These are phyloP conservation scores for Corythornis cristatus DNA, from an alignment of 2,113 vertebrate genomes.

Conservation along the genomic window DNA sequence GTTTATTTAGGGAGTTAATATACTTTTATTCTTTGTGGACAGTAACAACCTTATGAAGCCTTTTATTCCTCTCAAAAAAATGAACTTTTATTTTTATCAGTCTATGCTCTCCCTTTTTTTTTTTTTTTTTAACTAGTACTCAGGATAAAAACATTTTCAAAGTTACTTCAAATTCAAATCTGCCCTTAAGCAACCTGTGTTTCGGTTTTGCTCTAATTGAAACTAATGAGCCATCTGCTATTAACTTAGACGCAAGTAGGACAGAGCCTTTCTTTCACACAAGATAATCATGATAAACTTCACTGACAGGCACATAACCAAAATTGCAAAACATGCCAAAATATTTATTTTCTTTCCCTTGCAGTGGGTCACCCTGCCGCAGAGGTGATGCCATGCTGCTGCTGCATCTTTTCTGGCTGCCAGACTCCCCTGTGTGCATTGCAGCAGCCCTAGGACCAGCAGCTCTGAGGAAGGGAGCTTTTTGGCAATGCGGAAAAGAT, in stretches of 20 bases:
- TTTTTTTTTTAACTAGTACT: not conserved
- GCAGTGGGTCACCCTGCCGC: not conserved
- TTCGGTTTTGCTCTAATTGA: constrained; percentile 50
- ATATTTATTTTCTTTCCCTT: not conserved
- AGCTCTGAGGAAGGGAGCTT: not conserved
- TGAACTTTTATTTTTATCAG: not conserved
- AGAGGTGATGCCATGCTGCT: not conserved
- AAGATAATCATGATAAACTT: not conserved
- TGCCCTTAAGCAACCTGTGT: constrained; percentile 49
- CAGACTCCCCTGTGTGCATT: not conserved
- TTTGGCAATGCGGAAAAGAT: not conserved
- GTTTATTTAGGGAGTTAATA: not conserved
- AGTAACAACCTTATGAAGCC: not conserved
- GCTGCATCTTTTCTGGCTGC: not conserved
- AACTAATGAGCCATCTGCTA: constrained; percentile 63
- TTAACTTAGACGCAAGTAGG: constrained; percentile 51
- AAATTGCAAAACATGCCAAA: constrained; percentile 14
- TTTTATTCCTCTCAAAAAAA: not conserved
- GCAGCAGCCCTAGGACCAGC: not conserved
- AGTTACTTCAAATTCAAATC: constrained; percentile 51
- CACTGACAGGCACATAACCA: constrained; percentile 25
- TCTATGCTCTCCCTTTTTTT: not conserved
- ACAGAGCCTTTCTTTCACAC: constrained; percentile 11
- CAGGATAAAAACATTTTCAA: constrained; percentile 20
- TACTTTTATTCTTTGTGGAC: not conserved